Percentiles rank a stretch among this genome's conserved stretches.
Evolutionary conservation across 1,140 invertebrate species (phyloP).

Genomic region (Bombus soroeensis): DNA sequence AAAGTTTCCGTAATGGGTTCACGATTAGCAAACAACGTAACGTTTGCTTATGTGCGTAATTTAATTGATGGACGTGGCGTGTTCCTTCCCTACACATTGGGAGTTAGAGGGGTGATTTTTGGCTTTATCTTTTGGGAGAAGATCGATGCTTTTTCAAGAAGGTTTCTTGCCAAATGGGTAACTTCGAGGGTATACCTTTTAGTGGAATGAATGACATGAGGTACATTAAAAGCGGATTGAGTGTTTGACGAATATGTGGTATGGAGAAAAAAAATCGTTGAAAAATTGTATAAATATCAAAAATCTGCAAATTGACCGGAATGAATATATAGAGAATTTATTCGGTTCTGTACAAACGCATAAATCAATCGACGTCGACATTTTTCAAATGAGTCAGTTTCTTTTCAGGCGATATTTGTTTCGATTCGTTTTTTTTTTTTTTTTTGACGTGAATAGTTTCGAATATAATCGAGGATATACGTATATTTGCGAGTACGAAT

Average conservation of each 20-base stretch:
- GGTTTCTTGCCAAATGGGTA: neutral
- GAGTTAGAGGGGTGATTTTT: neutral
- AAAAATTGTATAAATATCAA: neutral
- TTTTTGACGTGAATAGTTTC: neutral
- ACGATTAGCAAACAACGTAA: slow-evolving; percentile 37
- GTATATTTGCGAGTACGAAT: neutral
- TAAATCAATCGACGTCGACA: neutral
- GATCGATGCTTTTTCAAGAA: neutral
- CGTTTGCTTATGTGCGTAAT: slow-evolving; percentile 44
- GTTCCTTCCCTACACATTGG: neutral
- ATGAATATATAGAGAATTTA: neutral
- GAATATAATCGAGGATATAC: neutral
- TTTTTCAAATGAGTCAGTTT: slow-evolving; percentile 2
- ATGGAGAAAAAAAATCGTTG: neutral
- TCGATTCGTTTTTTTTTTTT: neutral
- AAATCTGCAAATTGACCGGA: neutral
- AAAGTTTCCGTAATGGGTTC: slow-evolving; percentile 44
- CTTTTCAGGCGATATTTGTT: neutral
- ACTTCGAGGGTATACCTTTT: neutral
- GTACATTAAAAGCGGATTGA: neutral
- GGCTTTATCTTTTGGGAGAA: neutral
- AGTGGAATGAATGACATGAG: too few species aligned
- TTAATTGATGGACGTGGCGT: slow-evolving; percentile 30
- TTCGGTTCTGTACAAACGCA: neutral
- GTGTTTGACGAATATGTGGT: neutral